These are phyloP conservation scores for Lumbricus terrestris DNA, from an alignment of 2,888 invertebrate species.

Conservation along the genomic window DNA sequence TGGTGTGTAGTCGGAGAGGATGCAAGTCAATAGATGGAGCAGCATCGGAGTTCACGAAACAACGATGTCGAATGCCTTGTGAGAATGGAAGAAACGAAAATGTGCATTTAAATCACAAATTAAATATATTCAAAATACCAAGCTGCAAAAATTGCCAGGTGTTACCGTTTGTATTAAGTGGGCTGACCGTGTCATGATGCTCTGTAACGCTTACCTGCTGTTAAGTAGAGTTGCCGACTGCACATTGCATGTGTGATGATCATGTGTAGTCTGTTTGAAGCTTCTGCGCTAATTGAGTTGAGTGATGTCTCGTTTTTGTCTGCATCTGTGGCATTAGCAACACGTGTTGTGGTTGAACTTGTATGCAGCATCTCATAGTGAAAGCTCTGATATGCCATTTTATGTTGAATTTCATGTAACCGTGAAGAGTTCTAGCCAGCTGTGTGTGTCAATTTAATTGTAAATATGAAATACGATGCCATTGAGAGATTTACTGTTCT, in stretches of 20 bases:
- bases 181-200: neutral
- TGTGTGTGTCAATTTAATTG: neutral
- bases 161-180: neutral
- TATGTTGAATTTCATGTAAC: neutral
- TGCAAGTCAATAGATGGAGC: neutral
- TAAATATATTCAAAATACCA: neutral
- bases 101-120: neutral
- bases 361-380: neutral
- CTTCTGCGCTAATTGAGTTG: neutral
- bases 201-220: neutral
- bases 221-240: neutral
- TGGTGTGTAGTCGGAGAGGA: neutral
- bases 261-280: neutral
- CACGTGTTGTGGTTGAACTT: neutral
- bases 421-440: neutral
- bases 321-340: neutral
- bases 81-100: neutral
- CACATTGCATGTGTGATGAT: neutral
- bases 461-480: neutral
- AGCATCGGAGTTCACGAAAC: neutral
- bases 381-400: neutral
- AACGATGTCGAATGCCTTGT: neutral
- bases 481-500: neutral
- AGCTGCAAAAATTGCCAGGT: neutral
- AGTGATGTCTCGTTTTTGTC: conserved; percentile 3